phyloP scores from a whole-genome alignment of 2,113 vertebrate species.

The Myotis yumanensis region DNA sequence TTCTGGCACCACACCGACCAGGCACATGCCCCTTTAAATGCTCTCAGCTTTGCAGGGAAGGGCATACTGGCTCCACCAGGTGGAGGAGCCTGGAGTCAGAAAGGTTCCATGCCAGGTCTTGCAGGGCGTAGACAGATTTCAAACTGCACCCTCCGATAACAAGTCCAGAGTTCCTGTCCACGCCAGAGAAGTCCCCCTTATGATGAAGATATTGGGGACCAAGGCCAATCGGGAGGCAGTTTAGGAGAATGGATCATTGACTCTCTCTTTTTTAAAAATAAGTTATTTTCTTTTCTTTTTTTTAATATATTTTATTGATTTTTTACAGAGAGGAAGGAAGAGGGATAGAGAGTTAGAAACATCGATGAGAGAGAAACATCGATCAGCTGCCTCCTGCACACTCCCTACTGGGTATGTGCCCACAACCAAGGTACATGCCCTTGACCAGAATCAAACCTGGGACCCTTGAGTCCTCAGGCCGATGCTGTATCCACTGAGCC shows the following conservation, averaged over 20 bases:
- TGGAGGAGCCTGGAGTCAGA: background rate
- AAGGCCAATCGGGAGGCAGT: accelerated
- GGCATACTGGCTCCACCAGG: background rate
- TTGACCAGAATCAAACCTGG: too few relatives aligned
- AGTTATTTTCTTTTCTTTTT: too few relatives aligned
- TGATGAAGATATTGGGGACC: background rate
- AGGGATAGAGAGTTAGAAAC: too few relatives aligned
- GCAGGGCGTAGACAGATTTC: background rate
- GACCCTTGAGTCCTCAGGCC: too few relatives aligned
- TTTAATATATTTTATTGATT: too few relatives aligned
- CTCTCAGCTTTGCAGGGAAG: background rate
- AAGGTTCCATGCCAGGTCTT: background rate
- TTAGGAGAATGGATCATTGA: background rate
- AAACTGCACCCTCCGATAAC: background rate
- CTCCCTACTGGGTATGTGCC: too few relatives aligned
- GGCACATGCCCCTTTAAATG: accelerated
- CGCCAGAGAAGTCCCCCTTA: background rate
- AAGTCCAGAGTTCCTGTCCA: background rate
- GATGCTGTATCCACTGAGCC: too few relatives aligned
- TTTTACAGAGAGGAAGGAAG: too few relatives aligned
- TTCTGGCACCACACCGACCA: too few relatives aligned
- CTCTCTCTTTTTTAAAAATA: background rate
- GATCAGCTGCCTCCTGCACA: too few relatives aligned
- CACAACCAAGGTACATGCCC: too few relatives aligned
- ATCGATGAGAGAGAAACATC: too few relatives aligned